Percentiles rank a stretch among this genome's conserved stretches.
Evolutionary conservation across 1,140 invertebrate genomes (phyloP).

Genomic region (Ips nitidus): DNA sequence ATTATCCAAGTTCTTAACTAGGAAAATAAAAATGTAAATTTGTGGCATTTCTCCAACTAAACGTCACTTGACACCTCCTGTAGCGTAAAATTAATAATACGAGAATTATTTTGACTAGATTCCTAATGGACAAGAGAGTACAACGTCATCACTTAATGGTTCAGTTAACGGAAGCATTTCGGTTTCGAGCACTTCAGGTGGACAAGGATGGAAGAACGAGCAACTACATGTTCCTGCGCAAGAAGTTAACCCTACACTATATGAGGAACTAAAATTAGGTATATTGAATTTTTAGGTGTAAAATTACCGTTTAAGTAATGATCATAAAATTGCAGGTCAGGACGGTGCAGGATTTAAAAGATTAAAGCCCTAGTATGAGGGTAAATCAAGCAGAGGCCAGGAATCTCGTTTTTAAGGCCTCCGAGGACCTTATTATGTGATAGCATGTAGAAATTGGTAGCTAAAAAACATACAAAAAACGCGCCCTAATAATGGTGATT

Average conservation of each 20-base stretch:
- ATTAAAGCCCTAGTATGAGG: slow-evolving; percentile 58
- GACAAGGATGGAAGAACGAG: slow-evolving; percentile 54
- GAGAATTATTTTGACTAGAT: slow-evolving; percentile 27
- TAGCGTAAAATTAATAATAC: too few relatives aligned
- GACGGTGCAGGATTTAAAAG: slow-evolving; percentile 77
- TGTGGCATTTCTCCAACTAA: too few relatives aligned
- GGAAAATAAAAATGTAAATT: too few relatives aligned
- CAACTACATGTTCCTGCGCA: slow-evolving; percentile 51
- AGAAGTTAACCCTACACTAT: slow-evolving; percentile 73
- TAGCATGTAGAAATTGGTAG: slow-evolving; percentile 24
- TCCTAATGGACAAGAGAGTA: slow-evolving; percentile 41
- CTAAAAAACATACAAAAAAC: too few relatives aligned
- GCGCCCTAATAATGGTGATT: slow-evolving; percentile 17
- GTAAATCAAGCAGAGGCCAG: slow-evolving; percentile 23
- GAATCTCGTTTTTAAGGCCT: slow-evolving; percentile 43
- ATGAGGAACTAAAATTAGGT: slow-evolving; percentile 75
- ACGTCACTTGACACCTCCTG: too few relatives aligned
- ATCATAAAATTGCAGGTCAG: slow-evolving; percentile 53
- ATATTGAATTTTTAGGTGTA: not conserved
- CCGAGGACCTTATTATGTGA: slow-evolving; percentile 10
- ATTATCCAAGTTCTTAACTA: too few relatives aligned
- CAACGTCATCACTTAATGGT: slow-evolving; percentile 44
- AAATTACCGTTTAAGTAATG: not conserved
- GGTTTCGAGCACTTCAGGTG: slow-evolving; percentile 48
- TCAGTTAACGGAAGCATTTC: slow-evolving; percentile 50